A percentile compares a stretch with the other conserved stretches of the same genome.
These are phyloP conservation scores for Cryptocheilus praepositus DNA, from an alignment of 2,888 invertebrate species.

Conservation along the genomic window DNA sequence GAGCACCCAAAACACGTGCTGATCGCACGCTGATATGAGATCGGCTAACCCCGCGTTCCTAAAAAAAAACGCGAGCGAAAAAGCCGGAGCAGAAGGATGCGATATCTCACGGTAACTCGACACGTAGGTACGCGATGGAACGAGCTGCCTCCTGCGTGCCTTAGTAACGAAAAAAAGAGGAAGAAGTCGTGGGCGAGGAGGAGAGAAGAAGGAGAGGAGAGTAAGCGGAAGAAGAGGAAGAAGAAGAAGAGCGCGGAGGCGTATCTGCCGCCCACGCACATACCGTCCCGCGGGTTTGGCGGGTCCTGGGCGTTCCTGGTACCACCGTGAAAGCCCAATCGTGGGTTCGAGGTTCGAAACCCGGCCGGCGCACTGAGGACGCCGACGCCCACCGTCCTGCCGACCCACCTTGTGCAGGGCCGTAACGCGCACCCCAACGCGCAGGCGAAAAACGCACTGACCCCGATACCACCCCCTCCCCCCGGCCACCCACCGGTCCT, in stretches of 20 bases:
- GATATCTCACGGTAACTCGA: conserved; percentile 26
- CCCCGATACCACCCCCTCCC: conserved; percentile 65
- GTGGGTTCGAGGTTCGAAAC: conserved; percentile 67
- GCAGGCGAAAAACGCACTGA: conserved; percentile 73
- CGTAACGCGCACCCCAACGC: conserved; percentile 65
- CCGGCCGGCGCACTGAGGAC: conserved; percentile 69
- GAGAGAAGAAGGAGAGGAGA: conserved; percentile 44
- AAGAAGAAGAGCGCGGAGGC: conserved; percentile 56
- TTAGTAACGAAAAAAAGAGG: conserved; percentile 39
- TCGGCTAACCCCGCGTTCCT: too few relatives aligned
- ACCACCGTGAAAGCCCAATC: conserved; percentile 69
- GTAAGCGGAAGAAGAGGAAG: conserved; percentile 49
- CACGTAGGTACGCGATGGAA: conserved; percentile 33
- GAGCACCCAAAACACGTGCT: too few relatives aligned
- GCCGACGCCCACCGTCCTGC: conserved; percentile 69
- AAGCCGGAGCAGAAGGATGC: background rate
- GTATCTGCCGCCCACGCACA: conserved; percentile 72
- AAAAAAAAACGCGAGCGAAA: conserved; percentile 19
- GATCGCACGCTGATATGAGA: too few relatives aligned
- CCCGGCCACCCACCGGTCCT: conserved; percentile 12
- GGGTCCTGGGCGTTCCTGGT: conserved; percentile 71
- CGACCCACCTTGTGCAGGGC: conserved; percentile 59
- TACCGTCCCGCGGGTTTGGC: conserved; percentile 64
- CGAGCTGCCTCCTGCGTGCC: conserved; percentile 35
- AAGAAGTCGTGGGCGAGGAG: conserved; percentile 27